Conservation (phyloP, 2,888 invertebrate species). For the Acrobasis consociella region DNA sequence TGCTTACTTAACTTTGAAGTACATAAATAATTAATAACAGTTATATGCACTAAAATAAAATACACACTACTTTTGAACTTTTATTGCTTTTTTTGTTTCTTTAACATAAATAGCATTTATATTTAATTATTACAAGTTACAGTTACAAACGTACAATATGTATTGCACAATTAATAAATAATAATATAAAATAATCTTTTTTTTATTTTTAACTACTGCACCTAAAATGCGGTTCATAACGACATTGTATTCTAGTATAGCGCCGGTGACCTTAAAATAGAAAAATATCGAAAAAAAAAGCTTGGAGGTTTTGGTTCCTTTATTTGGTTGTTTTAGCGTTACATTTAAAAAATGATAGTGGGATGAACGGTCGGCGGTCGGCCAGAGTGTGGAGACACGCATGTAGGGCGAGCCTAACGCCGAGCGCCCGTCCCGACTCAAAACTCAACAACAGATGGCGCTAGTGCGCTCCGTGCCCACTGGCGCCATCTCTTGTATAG, state of each 20-base stretch:
- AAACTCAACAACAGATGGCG: conserved; percentile 45
- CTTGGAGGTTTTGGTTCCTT: conserved; percentile 75
- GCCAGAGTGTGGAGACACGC: conserved; percentile 73
- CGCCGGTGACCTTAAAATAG: conserved; percentile 69
- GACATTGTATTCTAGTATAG: conserved; percentile 56
- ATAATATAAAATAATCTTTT: conserved; percentile 78
- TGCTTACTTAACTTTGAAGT: too few relatives aligned
- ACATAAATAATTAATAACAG: not conserved
- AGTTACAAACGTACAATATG: conserved; percentile 79
- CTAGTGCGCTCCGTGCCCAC: conserved; percentile 37
- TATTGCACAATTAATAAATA: conserved; percentile 80
- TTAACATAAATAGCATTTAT: conserved; percentile 83
- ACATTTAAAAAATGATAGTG: conserved; percentile 58
- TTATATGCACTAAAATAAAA: conserved; percentile 52
- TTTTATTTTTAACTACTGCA: conserved; percentile 73
- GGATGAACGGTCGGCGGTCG: conserved; percentile 73
- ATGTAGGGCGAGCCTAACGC: conserved; percentile 70
- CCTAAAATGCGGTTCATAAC: conserved; percentile 61
- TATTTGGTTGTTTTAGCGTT: conserved; percentile 71
- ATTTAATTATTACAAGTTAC: conserved; percentile 80
- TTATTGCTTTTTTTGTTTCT: conserved; percentile 80
- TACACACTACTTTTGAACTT: conserved; percentile 70
- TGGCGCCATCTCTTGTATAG: conserved; percentile 52
- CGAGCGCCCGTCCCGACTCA: conserved; percentile 72
- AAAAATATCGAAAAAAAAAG: conserved; percentile 78